These are phyloP conservation scores for Cataglyphis livida DNA, from an alignment of 2,888 invertebrate genomes.

Conservation along the genomic window DNA sequence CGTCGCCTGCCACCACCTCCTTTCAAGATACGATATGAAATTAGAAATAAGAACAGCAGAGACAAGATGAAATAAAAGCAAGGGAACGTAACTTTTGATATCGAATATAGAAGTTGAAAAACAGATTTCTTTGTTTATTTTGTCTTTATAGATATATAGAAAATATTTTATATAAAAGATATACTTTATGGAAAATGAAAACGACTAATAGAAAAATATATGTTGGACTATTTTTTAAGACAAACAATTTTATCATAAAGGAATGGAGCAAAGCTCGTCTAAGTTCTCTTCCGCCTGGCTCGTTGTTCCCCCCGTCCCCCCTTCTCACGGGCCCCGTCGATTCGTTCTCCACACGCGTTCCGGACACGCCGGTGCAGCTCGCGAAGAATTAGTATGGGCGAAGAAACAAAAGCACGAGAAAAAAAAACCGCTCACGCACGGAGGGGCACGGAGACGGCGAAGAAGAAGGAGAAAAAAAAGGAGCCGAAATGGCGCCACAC, in stretches of 20 bases:
- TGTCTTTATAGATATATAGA: not conserved
- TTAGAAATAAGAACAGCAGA: not conserved
- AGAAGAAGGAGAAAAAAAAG: conserved; percentile 78
- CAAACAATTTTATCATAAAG: conserved; percentile 19
- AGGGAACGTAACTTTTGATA: not conserved
- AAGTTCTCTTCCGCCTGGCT: conserved; percentile 60
- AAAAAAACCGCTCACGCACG: conserved; percentile 49
- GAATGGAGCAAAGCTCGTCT: conserved; percentile 51
- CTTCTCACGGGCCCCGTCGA: conserved; percentile 64
- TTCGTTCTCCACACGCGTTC: conserved; percentile 70
- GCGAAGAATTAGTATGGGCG: conserved; percentile 84
- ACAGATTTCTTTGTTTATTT: not conserved
- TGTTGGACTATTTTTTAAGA: conserved; percentile 19
- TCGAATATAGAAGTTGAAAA: not conserved
- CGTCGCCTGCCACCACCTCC: conserved; percentile 57
- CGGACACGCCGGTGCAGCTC: conserved; percentile 76
- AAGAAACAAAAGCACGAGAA: conserved; percentile 82
- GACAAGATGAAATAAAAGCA: not conserved
- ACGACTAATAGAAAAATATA: conserved; percentile 47
- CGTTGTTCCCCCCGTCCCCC: conserved; percentile 26
- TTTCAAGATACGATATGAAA: conserved; percentile 9
- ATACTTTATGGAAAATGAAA: conserved; percentile 14
- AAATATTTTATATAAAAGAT: not conserved
- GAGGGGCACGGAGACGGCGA: conserved; percentile 72
- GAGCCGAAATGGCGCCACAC: conserved; percentile 85